Conservation (phyloP, 2,888 invertebrate genomes). For the Mythimna impura region DNA sequence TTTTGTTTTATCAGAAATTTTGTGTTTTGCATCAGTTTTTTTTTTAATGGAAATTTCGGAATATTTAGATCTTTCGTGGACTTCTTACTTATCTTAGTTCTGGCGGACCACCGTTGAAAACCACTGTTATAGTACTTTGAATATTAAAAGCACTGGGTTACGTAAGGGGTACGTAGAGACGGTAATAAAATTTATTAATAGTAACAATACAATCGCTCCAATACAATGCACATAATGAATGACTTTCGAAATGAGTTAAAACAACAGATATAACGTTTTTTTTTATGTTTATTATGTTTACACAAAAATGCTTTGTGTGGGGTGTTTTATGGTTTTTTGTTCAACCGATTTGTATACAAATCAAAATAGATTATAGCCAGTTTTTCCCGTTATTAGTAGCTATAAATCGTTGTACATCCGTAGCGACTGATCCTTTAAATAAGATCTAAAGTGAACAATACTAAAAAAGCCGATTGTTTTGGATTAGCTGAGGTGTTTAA, state of each 20-base stretch:
- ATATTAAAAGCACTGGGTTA: conserved; percentile 12
- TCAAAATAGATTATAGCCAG: conserved; percentile 90
- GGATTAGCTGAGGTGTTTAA: conserved; percentile 22
- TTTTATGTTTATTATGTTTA: conserved; percentile 88
- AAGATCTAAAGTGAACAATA: conserved; percentile 80
- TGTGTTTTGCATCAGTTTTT: no score
- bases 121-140: no score
- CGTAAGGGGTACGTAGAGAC: conserved; percentile 51
- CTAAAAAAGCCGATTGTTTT: conserved; percentile 57
- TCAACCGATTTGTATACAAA: conserved; percentile 90
- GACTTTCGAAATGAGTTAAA: conserved; percentile 89
- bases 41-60: no score
- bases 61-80: no score
- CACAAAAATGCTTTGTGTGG: conserved; percentile 90
- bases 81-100: no score
- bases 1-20: no score
- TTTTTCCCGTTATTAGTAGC: conserved; percentile 89
- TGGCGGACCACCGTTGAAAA: no score
- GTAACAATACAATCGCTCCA: conserved; percentile 77
- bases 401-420: conserved; percentile 89
- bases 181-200: conserved; percentile 77
- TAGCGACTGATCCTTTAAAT: conserved; percentile 83
- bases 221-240: conserved; percentile 83
- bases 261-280: conserved; percentile 88
- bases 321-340: conserved; percentile 90